These are phyloP conservation scores for Plusia festucae DNA, from an alignment of 2,888 invertebrate genomes.

Conservation along the genomic window DNA sequence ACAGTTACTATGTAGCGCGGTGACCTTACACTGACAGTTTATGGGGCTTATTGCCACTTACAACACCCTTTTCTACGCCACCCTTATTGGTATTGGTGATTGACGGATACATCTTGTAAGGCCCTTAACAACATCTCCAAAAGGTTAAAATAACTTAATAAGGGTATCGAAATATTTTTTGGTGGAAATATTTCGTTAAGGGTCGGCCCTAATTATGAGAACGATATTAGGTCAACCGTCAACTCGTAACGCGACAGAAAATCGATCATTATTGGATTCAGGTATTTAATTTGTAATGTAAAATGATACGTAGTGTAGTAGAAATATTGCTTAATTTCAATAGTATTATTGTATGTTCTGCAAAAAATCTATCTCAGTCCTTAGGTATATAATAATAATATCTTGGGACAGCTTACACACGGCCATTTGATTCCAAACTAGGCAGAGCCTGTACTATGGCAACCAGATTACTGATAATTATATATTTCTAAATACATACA, in stretches of 20 bases:
- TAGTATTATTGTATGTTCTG: too few species aligned
- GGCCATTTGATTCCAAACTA: too few species aligned
- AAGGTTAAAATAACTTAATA: too few species aligned
- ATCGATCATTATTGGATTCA: not conserved
- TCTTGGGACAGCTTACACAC: too few species aligned
- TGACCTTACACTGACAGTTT: slow-evolving; percentile 27
- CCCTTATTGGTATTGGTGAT: slow-evolving; percentile 42
- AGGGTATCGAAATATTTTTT: too few species aligned
- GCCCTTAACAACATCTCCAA: slow-evolving; percentile 12
- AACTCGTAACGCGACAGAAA: not conserved
- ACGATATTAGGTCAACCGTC: not conserved
- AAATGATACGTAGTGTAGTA: too few species aligned
- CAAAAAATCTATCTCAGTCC: too few species aligned
- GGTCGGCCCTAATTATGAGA: not conserved
- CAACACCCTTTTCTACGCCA: slow-evolving; percentile 15
- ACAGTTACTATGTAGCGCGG: slow-evolving; percentile 17
- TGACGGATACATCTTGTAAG: slow-evolving; percentile 20
- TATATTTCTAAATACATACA: too few species aligned
- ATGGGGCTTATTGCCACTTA: slow-evolving; percentile 28
- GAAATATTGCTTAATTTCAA: too few species aligned
- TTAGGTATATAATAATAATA: too few species aligned
- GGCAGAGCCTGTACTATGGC: too few species aligned
- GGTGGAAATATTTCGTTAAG: not conserved
- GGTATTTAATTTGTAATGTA: not conserved
- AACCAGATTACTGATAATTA: too few species aligned